These are phyloP conservation scores for Indicator indicator DNA, from an alignment of 2,113 vertebrate species.

Conservation along the genomic window DNA sequence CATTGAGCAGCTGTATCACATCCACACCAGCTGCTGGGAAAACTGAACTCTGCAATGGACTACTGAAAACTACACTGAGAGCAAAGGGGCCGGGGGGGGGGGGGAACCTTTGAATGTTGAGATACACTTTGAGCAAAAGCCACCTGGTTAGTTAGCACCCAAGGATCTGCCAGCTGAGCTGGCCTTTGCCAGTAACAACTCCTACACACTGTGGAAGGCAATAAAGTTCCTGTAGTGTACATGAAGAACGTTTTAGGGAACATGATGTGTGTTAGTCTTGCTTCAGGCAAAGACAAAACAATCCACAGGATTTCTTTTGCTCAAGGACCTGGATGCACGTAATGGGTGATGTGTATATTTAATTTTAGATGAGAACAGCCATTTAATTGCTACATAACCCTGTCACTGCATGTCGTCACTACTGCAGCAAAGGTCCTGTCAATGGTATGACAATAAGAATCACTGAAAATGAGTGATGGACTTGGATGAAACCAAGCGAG, in stretches of 20 bases:
- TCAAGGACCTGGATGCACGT: neutral
- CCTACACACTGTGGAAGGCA: neutral
- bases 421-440: neutral
- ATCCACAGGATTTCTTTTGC: neutral
- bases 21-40: neutral
- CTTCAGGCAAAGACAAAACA: neutral
- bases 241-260: neutral
- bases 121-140: neutral
- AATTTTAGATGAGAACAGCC: neutral
- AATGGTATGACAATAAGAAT: neutral
- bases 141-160: neutral
- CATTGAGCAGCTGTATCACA: neutral
- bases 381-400: neutral
- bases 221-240: neutral
- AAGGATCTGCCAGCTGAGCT: neutral
- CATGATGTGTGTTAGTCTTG: neutral
- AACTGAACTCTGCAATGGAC: neutral
- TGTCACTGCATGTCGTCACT: neutral
- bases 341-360: neutral
- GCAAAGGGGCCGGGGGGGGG: neutral
- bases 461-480: neutral
- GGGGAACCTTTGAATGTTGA: neutral
- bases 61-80: neutral
- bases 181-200: neutral
- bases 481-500: neutral